A percentile compares a stretch with the other conserved stretches of the same genome.
These are phyloP conservation scores for Drosophila leontia DNA, from an alignment of 1,140 invertebrate genomes.

Conservation along the genomic window DNA sequence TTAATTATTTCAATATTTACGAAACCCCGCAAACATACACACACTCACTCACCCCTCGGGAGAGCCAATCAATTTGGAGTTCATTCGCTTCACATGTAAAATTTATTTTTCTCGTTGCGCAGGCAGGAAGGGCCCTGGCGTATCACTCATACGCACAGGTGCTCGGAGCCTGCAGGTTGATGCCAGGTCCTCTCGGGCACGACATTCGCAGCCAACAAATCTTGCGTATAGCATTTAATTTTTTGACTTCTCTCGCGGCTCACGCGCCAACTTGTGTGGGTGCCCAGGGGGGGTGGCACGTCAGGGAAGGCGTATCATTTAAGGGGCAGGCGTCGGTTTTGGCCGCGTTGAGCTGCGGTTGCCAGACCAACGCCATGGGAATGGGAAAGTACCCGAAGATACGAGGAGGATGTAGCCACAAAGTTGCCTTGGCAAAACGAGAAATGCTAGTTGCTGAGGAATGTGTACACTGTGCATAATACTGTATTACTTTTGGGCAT, in stretches of 20 bases:
- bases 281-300: not conserved
- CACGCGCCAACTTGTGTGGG: constrained; percentile 50
- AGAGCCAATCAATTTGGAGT: constrained; percentile 46
- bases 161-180: constrained; percentile 30
- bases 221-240: constrained; percentile 72
- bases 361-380: not conserved
- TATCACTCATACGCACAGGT: constrained; percentile 68
- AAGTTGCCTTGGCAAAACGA: constrained; percentile 38
- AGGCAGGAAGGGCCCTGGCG: constrained; percentile 21
- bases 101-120: constrained; percentile 53
- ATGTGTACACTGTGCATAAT: not conserved
- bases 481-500: not conserved
- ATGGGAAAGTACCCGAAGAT: constrained; percentile 1
- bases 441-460: constrained; percentile 13
- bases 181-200: constrained; percentile 17
- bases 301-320: not conserved
- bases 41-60: not conserved
- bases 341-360: constrained; percentile 25
- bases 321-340: constrained; percentile 6
- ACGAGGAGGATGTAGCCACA: constrained; percentile 30
- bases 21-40: not conserved
- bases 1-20: constrained; percentile 65
- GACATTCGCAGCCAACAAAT: constrained; percentile 60
- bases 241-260: constrained; percentile 67
- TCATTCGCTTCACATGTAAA: constrained; percentile 53